Evolutionary conservation across 30 jellyfish, hydroid and myxozoan species (phyloP), one percentile per base, ranked within the genome.

Genomic region (Aurelia sp.): DNA sequence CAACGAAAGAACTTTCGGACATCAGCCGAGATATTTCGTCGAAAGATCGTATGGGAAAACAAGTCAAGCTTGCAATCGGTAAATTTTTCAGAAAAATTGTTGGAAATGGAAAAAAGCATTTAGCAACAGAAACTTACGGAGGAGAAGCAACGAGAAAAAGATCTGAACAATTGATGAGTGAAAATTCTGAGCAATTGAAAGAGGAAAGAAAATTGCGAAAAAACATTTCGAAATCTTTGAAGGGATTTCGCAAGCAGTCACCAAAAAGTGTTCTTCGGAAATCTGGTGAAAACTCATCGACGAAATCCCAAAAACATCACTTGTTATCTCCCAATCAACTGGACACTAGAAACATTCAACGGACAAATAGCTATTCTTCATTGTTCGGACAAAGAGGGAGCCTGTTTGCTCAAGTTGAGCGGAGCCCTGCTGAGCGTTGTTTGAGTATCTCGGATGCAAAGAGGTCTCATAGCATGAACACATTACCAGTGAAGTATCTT

Each of bases 321-420:
- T 0, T 6, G 73, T 53, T 19, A 0, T 53, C 85, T 53, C 4
- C 55, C 13, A 6, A 37, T 16, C 30, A 68, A 16, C n/a, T 21
- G 13, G 30, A 15, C 30, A 19, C 18, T 2, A 59, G 13, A 18
- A 69, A 35, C 1, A 69, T 82, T 17, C 79, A 71, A 17, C 92
- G 92, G 17, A 81, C 92, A 61, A 82, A 23, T 27, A 82, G 92
- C 20, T 82, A 82, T 50, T 82, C 92, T 13, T 82, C 92, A 69
- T 82, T 82, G 41, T 82, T 82, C 62, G 92, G 92, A 2, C 92
- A 85, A 69, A 68, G 74, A 35, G 92, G 92, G 31, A 82, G 92
- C 71, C 51, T 82, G 72, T 82, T 82, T 63, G 2, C 92, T 8
- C 79, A 71, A 9, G 33, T 59, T 33, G 92, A 67, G 17, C 48